Evolutionary conservation across 1,140 invertebrate genomes (phyloP).

Genomic region (Bursaphelenchus mucronatus): DNA sequence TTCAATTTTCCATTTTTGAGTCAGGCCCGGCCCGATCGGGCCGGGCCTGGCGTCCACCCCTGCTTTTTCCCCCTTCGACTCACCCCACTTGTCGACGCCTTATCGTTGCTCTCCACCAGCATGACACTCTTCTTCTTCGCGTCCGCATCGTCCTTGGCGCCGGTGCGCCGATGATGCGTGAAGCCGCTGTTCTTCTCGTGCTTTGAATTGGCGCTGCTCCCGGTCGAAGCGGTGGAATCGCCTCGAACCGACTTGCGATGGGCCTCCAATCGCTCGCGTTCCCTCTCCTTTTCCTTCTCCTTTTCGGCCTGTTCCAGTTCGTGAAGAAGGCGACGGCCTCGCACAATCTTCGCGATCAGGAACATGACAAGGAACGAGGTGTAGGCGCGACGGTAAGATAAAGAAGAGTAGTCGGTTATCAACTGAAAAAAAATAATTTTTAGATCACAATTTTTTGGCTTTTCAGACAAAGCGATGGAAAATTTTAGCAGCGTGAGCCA

Average conservation of each 20-base stretch:
- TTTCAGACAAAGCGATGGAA: too few relatives aligned
- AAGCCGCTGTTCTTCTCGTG: constrained; percentile 26
- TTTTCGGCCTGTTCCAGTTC: constrained; percentile 47
- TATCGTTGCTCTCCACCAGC: too few relatives aligned
- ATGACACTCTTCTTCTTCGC: neutral
- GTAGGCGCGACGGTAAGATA: neutral
- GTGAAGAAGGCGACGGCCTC: constrained; percentile 42
- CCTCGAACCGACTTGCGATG: neutral
- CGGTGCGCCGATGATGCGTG: constrained; percentile 8
- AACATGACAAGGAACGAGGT: too few relatives aligned
- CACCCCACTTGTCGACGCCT: too few relatives aligned
- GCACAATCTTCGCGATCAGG: constrained; percentile 45
- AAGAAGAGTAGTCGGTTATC: neutral
- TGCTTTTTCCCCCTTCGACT: too few relatives aligned
- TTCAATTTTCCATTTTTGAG: too few relatives aligned
- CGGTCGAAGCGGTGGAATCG: neutral
- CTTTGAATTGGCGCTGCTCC: constrained; percentile 9
- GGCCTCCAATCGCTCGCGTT: constrained; percentile 22
- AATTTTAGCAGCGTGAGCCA: too few relatives aligned
- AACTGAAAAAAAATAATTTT: neutral
- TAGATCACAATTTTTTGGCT: too few relatives aligned
- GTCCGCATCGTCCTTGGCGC: neutral
- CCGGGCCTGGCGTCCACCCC: too few relatives aligned
- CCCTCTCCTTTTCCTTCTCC: constrained; percentile 38
- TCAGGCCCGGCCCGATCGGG: too few relatives aligned